Base-by-base conservation (phyloP, 2,797 vertebrate species). In the Enoplosus armatus region DNA sequence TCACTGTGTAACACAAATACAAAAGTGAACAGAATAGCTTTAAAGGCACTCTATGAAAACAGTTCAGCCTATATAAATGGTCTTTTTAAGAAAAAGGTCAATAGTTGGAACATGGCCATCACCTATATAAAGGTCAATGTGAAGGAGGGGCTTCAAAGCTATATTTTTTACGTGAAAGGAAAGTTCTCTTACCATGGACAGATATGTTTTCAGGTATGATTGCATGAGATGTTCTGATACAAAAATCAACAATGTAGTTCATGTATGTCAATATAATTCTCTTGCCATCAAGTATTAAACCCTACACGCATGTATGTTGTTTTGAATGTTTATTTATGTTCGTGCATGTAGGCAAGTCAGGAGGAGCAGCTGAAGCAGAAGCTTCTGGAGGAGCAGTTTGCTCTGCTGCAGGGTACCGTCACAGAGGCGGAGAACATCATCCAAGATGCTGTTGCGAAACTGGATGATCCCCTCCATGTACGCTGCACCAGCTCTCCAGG, bases 401-500 rank as follows among this genome's bases (percentile, higher is more conserved):
- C 85, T 2, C 87, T 98, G 86, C 91, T 99, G 64, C 96, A 95
- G 88, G 94, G 96, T 1, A 96, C 97, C 0, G 95, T 97, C 6
- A 62, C 85, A 0, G 98, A 99, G 92, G 97, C 97, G 0, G 96
- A 97, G 84, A 91, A 64, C 88, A 98, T 98, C 85, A 95, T 99
- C 71, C 95, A 91, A 54, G 98, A 99, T 0, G 97, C 98, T 0
- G 84, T 97, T 29, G 94, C 94, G 86, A 98, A 96, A 64, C 92
- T 99, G 82, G 97, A 99, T 0, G 98, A 99, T 83, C 97, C 98
- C 0, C 90, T 99, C 80, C 98, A 99, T 50, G 54, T 99, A 62
- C 96, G 97, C 86, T 99, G 97, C 91, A 99, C 97, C 92, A 98
- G 98, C 91, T 99, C 98, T 67, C 98, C 98, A 80, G 98, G 98